Evolutionary conservation across 2,797 vertebrate genomes (phyloP), one percentile per base, ranked within the genome.

Genomic region (Sebastiscus albofasciatus): DNA sequence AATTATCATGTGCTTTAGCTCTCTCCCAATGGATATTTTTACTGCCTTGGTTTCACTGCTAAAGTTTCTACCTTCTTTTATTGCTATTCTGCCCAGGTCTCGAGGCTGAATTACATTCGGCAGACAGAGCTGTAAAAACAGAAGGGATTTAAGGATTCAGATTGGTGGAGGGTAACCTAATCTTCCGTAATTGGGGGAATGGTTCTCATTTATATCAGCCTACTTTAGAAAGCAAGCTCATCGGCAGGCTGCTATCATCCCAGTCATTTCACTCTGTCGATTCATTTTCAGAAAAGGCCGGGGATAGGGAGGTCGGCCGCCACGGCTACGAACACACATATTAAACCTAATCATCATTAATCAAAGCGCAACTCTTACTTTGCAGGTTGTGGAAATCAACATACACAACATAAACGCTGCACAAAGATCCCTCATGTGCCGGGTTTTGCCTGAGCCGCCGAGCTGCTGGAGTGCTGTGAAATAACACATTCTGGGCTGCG

Each of bases 101-200:
- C 8, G 4, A 24, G 85, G 88, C 87, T 86, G 92, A 91, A 86
- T 92, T 86, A 81, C 82, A 91, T 93, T 92, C 87, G 61, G 78
- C 81, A 93, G 87, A 88, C 91, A 85, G 89, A 88, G 91, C 92
- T 89, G 90, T 88, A 89, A 92, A 92, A 93, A 94, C 91, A 90
- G 82, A 75, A 84, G 90, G 91, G 93, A 92, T 92, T 94, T 93
- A 92, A 92, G 90, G 91, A 90, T 92, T 91, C 86, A 90, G 90
- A 92, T 89, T 89, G 92, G 91, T 89, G 89, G 90, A 92, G 91
- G 90, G 92, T 82, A 89, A 90, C 89, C 91, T 94, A 91, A 95
- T 94, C 94, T 94, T 82, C 87, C 79, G 70, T 94, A 94, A 95
- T 95, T 94, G 90, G 89, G 82, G 89, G 90, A 89, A 92, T 88